A percentile compares a stretch with the other conserved stretches of the same genome.
Evolutionary conservation across 2,113 vertebrate genomes (phyloP).

Genomic region (Ailurus styani): DNA sequence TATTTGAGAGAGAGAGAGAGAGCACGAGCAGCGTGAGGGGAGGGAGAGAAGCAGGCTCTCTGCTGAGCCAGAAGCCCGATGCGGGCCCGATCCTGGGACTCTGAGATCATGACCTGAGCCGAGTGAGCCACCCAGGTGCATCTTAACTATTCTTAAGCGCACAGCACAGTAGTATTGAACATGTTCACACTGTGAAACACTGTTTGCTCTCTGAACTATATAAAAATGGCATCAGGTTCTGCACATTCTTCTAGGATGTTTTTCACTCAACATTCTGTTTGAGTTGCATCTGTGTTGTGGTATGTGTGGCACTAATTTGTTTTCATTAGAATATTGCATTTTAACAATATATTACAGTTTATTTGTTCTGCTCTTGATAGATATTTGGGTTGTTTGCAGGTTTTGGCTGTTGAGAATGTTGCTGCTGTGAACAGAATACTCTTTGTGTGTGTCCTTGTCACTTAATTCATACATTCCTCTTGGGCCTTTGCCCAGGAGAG

Average conservation of each 20-base stretch:
- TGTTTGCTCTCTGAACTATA: background rate
- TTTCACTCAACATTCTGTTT: background rate
- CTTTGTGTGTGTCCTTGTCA: background rate
- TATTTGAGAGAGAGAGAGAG: background rate
- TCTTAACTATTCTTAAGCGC: background rate
- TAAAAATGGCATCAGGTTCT: background rate
- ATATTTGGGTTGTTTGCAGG: background rate
- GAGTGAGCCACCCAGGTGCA: background rate
- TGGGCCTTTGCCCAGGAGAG: background rate
- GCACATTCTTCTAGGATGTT: background rate
- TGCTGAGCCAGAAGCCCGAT: background rate
- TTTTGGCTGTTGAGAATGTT: background rate
- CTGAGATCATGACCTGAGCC: background rate
- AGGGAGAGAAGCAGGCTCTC: background rate
- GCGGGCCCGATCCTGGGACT: background rate
- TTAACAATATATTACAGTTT: background rate
- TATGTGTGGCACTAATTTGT: background rate
- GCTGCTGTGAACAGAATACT: background rate
- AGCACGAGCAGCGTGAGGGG: background rate
- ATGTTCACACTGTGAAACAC: background rate
- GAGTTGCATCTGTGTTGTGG: background rate
- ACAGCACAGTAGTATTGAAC: background rate
- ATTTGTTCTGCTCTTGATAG: background rate
- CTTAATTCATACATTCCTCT: background rate
- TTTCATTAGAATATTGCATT: background rate